A percentile compares a stretch with the other conserved stretches of the same genome.
Evolutionary conservation across 2,888 invertebrate species (phyloP).

Genomic region (Herminia tarsipennalis): DNA sequence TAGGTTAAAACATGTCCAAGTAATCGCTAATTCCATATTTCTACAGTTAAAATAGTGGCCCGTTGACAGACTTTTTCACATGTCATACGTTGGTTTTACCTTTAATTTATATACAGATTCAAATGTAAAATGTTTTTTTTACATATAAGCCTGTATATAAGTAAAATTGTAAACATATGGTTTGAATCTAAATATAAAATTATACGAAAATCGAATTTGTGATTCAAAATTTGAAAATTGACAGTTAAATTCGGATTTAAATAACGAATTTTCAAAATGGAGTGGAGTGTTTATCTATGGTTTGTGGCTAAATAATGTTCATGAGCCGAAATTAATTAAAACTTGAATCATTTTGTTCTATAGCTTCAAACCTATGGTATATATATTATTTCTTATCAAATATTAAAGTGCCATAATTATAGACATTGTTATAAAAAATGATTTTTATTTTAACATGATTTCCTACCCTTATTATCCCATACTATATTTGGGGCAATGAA

Average conservation of each 20-base stretch:
- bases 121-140: conserved; percentile 23
- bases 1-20: not conserved
- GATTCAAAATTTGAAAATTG: conserved; percentile 5
- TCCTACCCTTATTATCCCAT: too few relatives aligned
- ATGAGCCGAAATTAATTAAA: conserved; percentile 15
- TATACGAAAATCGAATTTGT: not conserved
- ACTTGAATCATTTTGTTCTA: conserved; percentile 28
- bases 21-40: conserved; percentile 25
- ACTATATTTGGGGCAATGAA: too few relatives aligned
- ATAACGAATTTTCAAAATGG: conserved; percentile 2
- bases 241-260: not conserved
- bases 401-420: conserved; percentile 73
- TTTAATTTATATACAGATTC: conserved; percentile 21
- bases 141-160: conserved; percentile 26
- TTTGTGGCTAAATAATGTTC: conserved; percentile 29
- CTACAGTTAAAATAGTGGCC: conserved; percentile 35
- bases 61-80: conserved; percentile 45
- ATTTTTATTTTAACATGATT: conserved; percentile 41
- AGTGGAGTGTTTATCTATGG: conserved; percentile 15
- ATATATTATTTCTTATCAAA: conserved; percentile 54
- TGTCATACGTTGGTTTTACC: conserved; percentile 44
- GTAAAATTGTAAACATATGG: conserved; percentile 34
- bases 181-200: conserved; percentile 23
- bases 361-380: conserved; percentile 53
- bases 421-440: conserved; percentile 64